Evolutionary conservation across 2,888 invertebrate genomes (phyloP).

Genomic region (Pachycephus smyrnensis): DNA sequence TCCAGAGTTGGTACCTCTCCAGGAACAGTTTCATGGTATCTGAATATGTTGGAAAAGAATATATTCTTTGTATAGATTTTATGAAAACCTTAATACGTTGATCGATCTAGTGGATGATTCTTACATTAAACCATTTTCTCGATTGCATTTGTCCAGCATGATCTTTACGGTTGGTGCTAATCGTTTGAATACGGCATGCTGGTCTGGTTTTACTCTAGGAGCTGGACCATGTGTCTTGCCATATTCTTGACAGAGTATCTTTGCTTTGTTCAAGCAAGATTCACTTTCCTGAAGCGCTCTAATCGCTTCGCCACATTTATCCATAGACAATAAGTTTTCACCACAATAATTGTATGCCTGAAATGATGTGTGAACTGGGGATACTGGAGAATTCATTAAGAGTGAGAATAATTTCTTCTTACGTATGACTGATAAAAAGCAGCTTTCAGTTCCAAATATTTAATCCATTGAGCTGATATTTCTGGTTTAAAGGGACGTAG

Average conservation of each 20-base stretch:
- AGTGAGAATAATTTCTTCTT: conserved; percentile 17
- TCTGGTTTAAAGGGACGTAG: conserved; percentile 68
- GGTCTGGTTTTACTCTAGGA: conserved; percentile 71
- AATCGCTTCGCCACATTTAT: conserved; percentile 76
- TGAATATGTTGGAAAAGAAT: conserved; percentile 40
- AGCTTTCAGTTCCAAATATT: conserved; percentile 72
- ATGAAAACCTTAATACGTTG: background rate
- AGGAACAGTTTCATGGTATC: conserved; percentile 75
- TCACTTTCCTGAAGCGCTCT: conserved; percentile 71
- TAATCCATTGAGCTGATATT: conserved; percentile 71
- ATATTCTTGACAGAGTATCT: conserved; percentile 70
- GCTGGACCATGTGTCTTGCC: conserved; percentile 71
- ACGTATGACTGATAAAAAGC: conserved; percentile 74
- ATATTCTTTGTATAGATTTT: conserved; percentile 1
- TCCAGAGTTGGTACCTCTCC: conserved; percentile 70
- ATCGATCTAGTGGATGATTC: conserved; percentile 34
- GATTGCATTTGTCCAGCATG: conserved; percentile 74
- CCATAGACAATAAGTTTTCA: conserved; percentile 71
- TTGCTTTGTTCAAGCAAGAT: conserved; percentile 68
- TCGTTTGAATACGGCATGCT: conserved; percentile 73
- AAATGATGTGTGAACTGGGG: conserved; percentile 18
- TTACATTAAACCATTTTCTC: conserved; percentile 76
- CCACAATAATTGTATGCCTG: conserved; percentile 75
- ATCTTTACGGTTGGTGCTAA: conserved; percentile 70
- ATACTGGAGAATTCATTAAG: background rate